These are phyloP conservation scores for Ecdyonurus torrentis DNA, from an alignment of 2,888 invertebrate genomes.

Conservation along the genomic window DNA sequence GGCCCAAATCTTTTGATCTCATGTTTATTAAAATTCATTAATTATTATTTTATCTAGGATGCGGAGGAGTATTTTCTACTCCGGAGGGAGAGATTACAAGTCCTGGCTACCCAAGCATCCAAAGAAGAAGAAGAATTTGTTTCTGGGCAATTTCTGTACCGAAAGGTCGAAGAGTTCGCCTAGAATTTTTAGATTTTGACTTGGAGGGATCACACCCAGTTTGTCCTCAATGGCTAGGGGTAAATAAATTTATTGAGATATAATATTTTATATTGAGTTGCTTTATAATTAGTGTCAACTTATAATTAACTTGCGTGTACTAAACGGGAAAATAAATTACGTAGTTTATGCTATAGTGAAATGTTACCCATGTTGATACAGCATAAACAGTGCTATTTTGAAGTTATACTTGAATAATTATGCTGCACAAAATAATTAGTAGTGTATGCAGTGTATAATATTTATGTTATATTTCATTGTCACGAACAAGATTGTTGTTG, in stretches of 20 bases:
- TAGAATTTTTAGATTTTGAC: constrained; percentile 45
- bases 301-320: too few species aligned
- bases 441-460: too few species aligned
- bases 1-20: too few species aligned
- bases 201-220: constrained; percentile 21
- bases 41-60: constrained; percentile 31
- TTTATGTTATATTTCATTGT: too few species aligned
- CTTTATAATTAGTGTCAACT: not conserved
- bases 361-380: too few species aligned
- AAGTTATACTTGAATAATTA: too few species aligned
- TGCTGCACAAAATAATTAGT: too few species aligned
- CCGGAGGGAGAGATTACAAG: constrained; percentile 49
- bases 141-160: constrained; percentile 52
- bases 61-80: constrained; percentile 46
- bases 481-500: too few species aligned
- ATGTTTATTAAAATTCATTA: too few species aligned
- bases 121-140: constrained; percentile 34
- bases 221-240: constrained; percentile 13
- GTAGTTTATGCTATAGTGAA: too few species aligned
- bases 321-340: not conserved
- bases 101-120: constrained; percentile 48
- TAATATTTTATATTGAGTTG: not conserved
- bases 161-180: constrained; percentile 40
- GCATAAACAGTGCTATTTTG: too few species aligned
- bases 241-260: constrained; percentile 8